phyloP scores from a whole-genome alignment of 2,797 vertebrate species.

The Coregonus suidteri region DNA sequence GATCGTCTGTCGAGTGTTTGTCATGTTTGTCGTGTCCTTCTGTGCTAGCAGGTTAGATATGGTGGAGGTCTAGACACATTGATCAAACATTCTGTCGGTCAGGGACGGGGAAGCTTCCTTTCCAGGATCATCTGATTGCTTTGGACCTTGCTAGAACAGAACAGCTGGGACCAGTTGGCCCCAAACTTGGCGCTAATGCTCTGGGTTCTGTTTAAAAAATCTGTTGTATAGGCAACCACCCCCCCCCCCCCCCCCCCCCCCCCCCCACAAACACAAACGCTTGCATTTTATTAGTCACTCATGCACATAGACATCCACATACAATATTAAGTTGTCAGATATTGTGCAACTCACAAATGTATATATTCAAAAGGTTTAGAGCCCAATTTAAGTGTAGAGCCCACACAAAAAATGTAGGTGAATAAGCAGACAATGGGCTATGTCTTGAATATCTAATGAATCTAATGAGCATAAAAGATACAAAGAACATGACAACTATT shows the following conservation, averaged over 20 bases:
- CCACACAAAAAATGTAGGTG: too few relatives aligned
- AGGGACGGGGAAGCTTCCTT: conserved; percentile 46
- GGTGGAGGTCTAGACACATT: conserved; percentile 77
- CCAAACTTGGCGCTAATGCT: conserved; percentile 50
- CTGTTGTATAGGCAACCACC: conserved; percentile 36
- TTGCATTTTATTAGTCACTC: conserved; percentile 26
- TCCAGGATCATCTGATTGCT: conserved; percentile 68
- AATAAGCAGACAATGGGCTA: too few relatives aligned
- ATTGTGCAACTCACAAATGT: not conserved
- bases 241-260: not conserved
- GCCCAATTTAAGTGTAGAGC: too few relatives aligned
- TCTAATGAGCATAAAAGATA: not conserved
- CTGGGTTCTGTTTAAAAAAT: conserved; percentile 51
- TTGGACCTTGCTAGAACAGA: conserved; percentile 70
- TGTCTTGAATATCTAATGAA: too few relatives aligned
- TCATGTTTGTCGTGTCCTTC: conserved; percentile 68
- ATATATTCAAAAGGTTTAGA: not conserved
- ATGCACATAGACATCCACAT: conserved; percentile 16
- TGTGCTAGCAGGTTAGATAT: conserved; percentile 80
- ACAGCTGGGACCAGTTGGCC: conserved; percentile 64
- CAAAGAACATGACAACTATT: not conserved
- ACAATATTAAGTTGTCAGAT: not conserved
- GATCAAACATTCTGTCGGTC: conserved; percentile 71
- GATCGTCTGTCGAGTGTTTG: conserved; percentile 79
- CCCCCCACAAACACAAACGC: conserved; percentile 12